phyloP scores from a whole-genome alignment of 2,888 invertebrate species.

The Pseudococcus jackbeardsleyi region DNA sequence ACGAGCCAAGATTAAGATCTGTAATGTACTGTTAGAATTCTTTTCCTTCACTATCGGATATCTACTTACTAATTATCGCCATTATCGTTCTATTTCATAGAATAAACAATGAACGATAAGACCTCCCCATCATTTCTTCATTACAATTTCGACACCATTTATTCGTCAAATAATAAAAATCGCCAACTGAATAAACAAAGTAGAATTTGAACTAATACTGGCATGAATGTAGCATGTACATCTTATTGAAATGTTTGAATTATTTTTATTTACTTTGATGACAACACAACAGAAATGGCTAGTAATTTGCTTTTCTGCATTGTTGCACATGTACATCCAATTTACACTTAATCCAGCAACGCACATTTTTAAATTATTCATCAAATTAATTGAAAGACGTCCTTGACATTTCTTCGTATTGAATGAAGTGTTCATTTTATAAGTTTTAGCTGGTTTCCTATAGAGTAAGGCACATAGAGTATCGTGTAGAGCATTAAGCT shows the following conservation, averaged over 20 bases:
- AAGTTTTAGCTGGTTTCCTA: no score
- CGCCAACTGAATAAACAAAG: neutral
- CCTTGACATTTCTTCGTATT: constrained; percentile 46
- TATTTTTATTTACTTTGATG: constrained; percentile 9
- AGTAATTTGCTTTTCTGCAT: neutral
- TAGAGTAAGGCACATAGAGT: no score
- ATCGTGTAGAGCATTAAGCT: no score
- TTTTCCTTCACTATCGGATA: neutral
- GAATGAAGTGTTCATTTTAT: neutral
- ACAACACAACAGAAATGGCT: neutral
- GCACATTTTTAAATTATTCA: constrained; percentile 42
- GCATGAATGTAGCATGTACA: neutral
- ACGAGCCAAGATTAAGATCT: neutral
- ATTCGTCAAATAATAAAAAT: neutral
- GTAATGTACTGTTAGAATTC: neutral
- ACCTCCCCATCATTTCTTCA: neutral
- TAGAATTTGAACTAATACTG: neutral
- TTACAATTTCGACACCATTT: neutral
- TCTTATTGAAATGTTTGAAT: neutral
- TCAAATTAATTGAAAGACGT: constrained; percentile 52
- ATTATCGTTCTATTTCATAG: neutral
- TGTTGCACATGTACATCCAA: neutral
- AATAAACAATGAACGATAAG: neutral
- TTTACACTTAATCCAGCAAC: neutral
- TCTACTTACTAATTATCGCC: neutral